A percentile compares a stretch with the other conserved stretches of the same genome.
phyloP scores from a whole-genome alignment of 1,140 invertebrate genomes.

The Eupeodes corollae region DNA sequence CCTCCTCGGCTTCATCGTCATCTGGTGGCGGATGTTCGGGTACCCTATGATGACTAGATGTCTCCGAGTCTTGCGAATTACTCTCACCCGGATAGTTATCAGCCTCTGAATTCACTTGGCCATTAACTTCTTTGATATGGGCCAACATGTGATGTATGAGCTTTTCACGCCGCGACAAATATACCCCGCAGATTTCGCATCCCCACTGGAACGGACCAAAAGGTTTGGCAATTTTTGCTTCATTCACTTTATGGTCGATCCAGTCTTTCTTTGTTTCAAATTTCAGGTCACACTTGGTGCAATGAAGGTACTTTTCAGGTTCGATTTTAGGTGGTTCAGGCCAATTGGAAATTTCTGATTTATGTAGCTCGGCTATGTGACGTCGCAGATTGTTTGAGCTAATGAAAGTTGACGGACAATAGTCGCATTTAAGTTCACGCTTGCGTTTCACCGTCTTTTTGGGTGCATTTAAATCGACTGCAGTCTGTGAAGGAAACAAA shows the following conservation, averaged over 20 bases:
- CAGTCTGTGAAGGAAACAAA: neutral
- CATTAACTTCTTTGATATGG: neutral
- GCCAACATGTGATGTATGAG: conserved; percentile 30
- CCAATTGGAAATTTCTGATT: conserved; percentile 29
- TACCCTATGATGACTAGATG: neutral
- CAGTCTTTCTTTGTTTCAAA: conserved; percentile 29
- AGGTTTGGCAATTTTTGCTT: conserved; percentile 29
- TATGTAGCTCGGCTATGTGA: conserved; percentile 35
- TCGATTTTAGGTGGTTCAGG: conserved; percentile 25
- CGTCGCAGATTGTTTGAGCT: conserved; percentile 35
- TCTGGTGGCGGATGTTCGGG: neutral
- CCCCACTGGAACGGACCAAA: conserved; percentile 35
- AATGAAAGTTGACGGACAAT: conserved; percentile 35
- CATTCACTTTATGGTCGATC: conserved; percentile 33
- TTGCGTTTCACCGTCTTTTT: conserved; percentile 22
- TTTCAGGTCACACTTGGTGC: conserved; percentile 22
- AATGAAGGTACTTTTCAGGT: conserved; percentile 20
- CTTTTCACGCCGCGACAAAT: conserved; percentile 35
- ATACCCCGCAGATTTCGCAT: conserved; percentile 34
- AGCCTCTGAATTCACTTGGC: neutral
- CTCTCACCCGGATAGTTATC: neutral
- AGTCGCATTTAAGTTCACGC: conserved; percentile 33
- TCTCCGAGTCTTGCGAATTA: conserved; percentile 4
- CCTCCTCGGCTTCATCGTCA: neutral
- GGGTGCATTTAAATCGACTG: neutral